Conservation (phyloP, 1,140 invertebrate genomes). For the Trachelipus rathkii region DNA sequence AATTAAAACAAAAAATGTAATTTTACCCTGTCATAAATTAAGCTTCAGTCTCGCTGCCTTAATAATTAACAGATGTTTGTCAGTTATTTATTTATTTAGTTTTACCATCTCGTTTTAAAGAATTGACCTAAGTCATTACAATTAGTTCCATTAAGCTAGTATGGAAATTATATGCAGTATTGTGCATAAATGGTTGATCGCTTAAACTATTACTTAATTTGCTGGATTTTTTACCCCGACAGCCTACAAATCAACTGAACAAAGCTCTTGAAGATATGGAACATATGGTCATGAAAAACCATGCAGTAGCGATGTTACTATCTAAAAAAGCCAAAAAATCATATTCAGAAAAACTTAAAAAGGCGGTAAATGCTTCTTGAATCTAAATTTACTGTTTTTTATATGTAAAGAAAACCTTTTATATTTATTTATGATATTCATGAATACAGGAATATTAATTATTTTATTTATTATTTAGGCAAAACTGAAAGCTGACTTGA, state of each 20-base stretch:
- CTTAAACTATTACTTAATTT: too few relatives aligned
- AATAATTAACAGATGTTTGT: too few relatives aligned
- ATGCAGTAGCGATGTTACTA: slow-evolving; percentile 35
- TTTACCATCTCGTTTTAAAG: too few relatives aligned
- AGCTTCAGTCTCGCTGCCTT: too few relatives aligned
- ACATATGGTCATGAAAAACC: slow-evolving; percentile 36
- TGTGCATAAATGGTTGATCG: too few relatives aligned
- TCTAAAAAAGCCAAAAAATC: slow-evolving; percentile 41
- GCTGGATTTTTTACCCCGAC: not conserved
- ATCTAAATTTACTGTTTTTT: not conserved
- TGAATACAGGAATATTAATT: not conserved
- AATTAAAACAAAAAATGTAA: too few relatives aligned
- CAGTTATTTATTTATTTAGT: too few relatives aligned
- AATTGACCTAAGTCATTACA: too few relatives aligned
- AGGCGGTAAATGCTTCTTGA: not conserved
- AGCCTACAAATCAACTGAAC: slow-evolving; percentile 30
- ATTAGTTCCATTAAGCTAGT: too few relatives aligned
- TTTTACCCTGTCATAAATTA: too few relatives aligned
- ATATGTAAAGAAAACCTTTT: not conserved
- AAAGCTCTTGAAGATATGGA: slow-evolving; percentile 40
- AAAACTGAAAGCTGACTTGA: not conserved
- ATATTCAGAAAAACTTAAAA: slow-evolving; percentile 36
- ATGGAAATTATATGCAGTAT: too few relatives aligned
- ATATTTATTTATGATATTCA: not conserved
- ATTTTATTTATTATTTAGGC: not conserved